Evolutionary conservation across 2,888 invertebrate species (phyloP), one percentile per base, ranked within the genome.

Genomic region (Drosophila eohydei): DNA sequence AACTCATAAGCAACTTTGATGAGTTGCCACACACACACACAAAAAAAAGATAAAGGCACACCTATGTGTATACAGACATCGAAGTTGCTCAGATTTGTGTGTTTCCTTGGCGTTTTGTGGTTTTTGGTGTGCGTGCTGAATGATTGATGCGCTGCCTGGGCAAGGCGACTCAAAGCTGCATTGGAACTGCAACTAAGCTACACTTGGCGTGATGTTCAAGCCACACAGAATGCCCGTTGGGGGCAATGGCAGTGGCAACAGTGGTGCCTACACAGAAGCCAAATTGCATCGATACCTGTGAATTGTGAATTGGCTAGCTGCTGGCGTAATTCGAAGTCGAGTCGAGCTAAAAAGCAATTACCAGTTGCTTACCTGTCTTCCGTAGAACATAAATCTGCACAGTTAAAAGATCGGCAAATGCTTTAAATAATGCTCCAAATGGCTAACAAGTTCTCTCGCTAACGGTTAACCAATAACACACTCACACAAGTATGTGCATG

Each of bases 211-310:
- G 86, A 87, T 89, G 64, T 60, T 52, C 51, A 61, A 74, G 70
- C 88, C 83, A 78, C 89, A 88, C 88, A 81, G 81, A 79, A 70
- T 72, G 74, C 63, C 70, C 44, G 62, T 54, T 60, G 59, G 64
- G 55, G 54, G 52, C 54, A 59, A 54, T 40, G 52, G 50, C 50
- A 50, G 51, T 46, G 67, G 78, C 75, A 54, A 57, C 80, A 81
- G 80, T 80, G 85, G 70, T 87, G 87, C 90, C 81, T 83, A 85
- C 82, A 91, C 91, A 91, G 91, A 91, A 91, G 91, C 90, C 87
- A 87, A 89, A 91, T 91, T 90, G 88, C 88, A 83, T 85, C 79
- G 88, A 81, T 80, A 82, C 72, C 64, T 71, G 73, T 67, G 77
- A 68, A 70, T 78, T 50, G 50, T 2, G 50, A 52, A 38, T 52